Evolutionary conservation across 2,888 invertebrate genomes (phyloP).

Genomic region (Leptopterna dolabrata): DNA sequence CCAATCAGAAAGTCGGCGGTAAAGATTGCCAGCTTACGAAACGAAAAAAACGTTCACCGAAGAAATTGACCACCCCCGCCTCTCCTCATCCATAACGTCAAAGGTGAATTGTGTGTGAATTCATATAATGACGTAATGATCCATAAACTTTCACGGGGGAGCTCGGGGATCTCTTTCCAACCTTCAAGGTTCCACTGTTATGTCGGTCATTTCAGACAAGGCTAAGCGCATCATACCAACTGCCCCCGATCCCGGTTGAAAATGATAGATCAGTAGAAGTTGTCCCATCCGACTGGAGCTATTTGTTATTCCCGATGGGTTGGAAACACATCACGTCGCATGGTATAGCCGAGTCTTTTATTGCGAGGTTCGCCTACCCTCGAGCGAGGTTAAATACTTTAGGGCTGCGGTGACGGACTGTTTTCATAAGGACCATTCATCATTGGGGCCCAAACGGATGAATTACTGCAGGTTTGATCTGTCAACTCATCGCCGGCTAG

Average conservation of each 20-base stretch:
- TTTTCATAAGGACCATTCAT: neutral
- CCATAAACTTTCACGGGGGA: conserved; percentile 14
- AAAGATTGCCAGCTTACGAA: neutral
- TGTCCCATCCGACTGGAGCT: neutral
- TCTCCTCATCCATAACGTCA: too few species aligned
- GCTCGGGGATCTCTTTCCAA: neutral
- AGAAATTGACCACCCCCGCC: neutral
- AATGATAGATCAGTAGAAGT: neutral
- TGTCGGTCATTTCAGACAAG: conserved; percentile 19
- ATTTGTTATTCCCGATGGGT: neutral
- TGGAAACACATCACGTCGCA: conserved; percentile 16
- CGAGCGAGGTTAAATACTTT: neutral
- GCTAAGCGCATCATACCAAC: neutral
- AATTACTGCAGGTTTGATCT: neutral
- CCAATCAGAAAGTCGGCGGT: neutral
- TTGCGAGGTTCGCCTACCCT: neutral
- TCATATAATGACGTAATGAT: neutral
- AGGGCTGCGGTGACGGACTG: neutral
- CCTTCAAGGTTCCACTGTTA: neutral
- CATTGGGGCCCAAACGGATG: neutral
- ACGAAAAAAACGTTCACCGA: neutral
- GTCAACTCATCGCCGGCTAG: conserved; percentile 1
- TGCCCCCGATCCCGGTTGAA: conserved; percentile 12
- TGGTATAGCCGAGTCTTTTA: neutral
- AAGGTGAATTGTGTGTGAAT: neutral